A percentile compares a stretch with the other conserved stretches of the same genome.
Evolutionary conservation across 1,140 invertebrate genomes (phyloP).

Genomic region (Homalodisca vitripennis): DNA sequence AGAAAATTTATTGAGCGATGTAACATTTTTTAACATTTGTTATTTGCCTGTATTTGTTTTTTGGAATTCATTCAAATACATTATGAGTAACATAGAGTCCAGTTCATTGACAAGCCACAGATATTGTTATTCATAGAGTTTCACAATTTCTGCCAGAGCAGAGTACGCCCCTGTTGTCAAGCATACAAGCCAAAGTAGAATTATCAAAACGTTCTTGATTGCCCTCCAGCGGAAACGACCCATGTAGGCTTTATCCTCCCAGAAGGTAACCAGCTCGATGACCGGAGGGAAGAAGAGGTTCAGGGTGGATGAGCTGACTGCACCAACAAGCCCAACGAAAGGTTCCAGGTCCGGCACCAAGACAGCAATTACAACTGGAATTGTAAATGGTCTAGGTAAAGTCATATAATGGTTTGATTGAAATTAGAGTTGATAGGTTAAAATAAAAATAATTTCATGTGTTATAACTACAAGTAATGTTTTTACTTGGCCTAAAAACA

Average conservation of each 20-base stretch:
- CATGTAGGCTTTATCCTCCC: conserved; percentile 59
- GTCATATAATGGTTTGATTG: no score
- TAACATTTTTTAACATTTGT: no score
- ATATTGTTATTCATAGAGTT: conserved; percentile 26
- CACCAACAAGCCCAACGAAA: conserved; percentile 65
- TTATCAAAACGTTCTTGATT: conserved; percentile 35
- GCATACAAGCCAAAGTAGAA: conserved; percentile 58
- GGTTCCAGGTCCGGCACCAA: conserved; percentile 60
- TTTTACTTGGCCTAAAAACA: no score
- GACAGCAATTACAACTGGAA: conserved; percentile 50
- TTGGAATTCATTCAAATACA: no score
- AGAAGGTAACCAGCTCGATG: conserved; percentile 51
- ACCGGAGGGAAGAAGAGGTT: conserved; percentile 64
- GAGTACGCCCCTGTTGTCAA: conserved; percentile 62
- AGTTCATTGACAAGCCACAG: no score
- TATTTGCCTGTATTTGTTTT: no score
- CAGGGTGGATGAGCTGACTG: conserved; percentile 58
- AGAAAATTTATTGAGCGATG: no score
- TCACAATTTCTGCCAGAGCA: conserved; percentile 59
- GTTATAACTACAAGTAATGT: no score
- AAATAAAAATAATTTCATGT: no score
- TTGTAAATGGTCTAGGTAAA: no score
- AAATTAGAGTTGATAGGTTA: no score
- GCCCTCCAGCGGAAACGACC: conserved; percentile 31
- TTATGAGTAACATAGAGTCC: no score